Conservation (phyloP, 2,888 invertebrate genomes). For the Apoda limacodes region DNA sequence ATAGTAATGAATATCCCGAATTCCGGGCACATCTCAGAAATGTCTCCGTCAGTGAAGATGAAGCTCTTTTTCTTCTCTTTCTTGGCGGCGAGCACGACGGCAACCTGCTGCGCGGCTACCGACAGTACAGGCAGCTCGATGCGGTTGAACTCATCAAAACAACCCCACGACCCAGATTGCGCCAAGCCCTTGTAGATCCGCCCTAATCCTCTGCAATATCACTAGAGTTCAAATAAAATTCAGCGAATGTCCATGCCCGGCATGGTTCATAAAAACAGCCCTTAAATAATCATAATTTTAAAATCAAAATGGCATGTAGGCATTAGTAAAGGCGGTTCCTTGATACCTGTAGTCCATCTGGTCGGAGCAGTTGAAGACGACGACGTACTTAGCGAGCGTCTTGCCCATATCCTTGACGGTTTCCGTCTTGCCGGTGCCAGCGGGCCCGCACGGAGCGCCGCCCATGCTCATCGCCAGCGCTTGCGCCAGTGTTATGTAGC, state of each 20-base stretch:
- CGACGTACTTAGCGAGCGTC: conserved; percentile 95
- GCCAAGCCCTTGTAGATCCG: conserved; percentile 96
- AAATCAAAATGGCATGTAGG: too few species aligned
- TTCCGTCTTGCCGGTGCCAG: conserved; percentile 98
- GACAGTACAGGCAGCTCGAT: conserved; percentile 89
- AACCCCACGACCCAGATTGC: conserved; percentile 97
- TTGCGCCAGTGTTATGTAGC: conserved; percentile 97
- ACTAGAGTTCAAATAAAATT: background rate
- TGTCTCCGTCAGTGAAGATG: conserved; percentile 94
- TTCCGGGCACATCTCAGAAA: conserved; percentile 92
- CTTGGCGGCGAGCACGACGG: conserved; percentile 91
- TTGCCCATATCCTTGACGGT: conserved; percentile 99
- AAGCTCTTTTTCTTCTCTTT: conserved; percentile 94
- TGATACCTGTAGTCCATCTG: conserved; percentile 97
- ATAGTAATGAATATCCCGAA: conserved; percentile 98
- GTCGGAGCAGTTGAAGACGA: conserved; percentile 97
- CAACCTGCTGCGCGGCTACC: conserved; percentile 97
- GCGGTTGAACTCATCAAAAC: conserved; percentile 97
- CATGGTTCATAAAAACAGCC: too few species aligned
- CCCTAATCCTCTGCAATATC: conserved; percentile 81
- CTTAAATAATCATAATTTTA: too few species aligned
- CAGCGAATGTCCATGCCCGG: too few species aligned
- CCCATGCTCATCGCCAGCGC: conserved; percentile 97
- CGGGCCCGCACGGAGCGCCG: conserved; percentile 95
- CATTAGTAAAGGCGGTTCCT: too few species aligned